Conservation (phyloP, 2,797 vertebrate species). For the Rhabdophis nuchalis region DNA sequence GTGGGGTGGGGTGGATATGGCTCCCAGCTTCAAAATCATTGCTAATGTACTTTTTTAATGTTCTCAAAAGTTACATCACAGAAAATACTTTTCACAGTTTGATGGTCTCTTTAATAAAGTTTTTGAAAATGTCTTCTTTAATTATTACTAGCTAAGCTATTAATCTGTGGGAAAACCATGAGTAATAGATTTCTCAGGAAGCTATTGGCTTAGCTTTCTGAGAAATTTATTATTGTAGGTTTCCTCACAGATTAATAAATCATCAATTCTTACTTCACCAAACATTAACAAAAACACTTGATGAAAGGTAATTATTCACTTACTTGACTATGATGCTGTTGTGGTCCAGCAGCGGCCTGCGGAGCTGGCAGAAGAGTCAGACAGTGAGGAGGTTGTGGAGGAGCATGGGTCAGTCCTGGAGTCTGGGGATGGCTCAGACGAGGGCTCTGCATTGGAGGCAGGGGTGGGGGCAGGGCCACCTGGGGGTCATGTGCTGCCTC, state of each 20-base stretch:
- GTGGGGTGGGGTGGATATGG: neutral
- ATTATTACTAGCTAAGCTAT: neutral
- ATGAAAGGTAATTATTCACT: neutral
- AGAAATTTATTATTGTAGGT: neutral
- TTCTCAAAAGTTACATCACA: neutral
- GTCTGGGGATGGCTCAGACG: too few species aligned
- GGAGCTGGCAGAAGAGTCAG: too few species aligned
- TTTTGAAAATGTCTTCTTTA: neutral
- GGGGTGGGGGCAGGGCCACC: too few species aligned
- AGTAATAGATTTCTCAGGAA: neutral
- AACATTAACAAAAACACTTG: neutral
- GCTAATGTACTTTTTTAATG: neutral
- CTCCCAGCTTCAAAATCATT: neutral
- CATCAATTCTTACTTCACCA: neutral
- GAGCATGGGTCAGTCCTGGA: too few species aligned
- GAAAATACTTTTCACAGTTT: neutral
- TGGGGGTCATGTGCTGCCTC: too few species aligned
- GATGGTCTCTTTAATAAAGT: neutral
- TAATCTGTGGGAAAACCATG: neutral
- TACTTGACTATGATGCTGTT: neutral
- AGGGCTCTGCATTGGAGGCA: too few species aligned
- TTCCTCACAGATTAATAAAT: neutral
- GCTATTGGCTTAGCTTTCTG: neutral
- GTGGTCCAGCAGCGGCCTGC: too few species aligned
- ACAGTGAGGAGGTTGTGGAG: too few species aligned